phyloP scores from a whole-genome alignment of 2,888 invertebrate genomes.

The Watsonalla cultraria region DNA sequence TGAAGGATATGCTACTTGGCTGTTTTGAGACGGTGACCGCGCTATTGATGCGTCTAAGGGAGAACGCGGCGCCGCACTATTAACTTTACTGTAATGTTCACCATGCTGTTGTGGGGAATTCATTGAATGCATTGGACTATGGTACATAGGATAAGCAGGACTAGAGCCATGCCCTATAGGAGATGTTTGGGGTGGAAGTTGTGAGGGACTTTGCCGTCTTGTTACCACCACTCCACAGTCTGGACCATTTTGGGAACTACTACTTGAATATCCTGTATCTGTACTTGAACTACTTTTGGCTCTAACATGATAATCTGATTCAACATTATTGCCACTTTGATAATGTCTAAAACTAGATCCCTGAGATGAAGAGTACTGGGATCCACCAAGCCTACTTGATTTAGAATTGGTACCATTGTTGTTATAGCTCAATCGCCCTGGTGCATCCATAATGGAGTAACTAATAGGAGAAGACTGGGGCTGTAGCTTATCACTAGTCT shows the following conservation, averaged over 20 bases:
- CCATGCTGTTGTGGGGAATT: constrained; percentile 84
- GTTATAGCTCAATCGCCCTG: constrained; percentile 80
- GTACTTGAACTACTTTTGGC: constrained; percentile 81
- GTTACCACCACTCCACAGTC: constrained; percentile 83
- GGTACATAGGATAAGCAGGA: constrained; percentile 90
- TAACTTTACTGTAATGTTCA: constrained; percentile 71
- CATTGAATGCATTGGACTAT: constrained; percentile 88
- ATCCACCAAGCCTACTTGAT: constrained; percentile 65
- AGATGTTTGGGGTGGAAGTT: constrained; percentile 85
- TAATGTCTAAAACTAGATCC: constrained; percentile 81
- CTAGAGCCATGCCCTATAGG: constrained; percentile 86
- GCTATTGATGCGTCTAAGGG: constrained; percentile 84
- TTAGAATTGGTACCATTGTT: constrained; percentile 74
- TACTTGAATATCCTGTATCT: constrained; percentile 81
- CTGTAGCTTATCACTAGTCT: constrained; percentile 69
- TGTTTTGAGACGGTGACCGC: constrained; percentile 79
- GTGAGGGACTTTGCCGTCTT: constrained; percentile 83
- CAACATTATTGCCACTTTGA: constrained; percentile 79
- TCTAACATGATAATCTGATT: constrained; percentile 80
- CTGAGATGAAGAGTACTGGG: constrained; percentile 74
- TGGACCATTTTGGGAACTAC: constrained; percentile 81
- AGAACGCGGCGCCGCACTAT: constrained; percentile 81
- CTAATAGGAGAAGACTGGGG: constrained; percentile 86
- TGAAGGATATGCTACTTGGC: constrained; percentile 87
- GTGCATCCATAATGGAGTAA: constrained; percentile 86